These are phyloP conservation scores for Phocides pigmalion DNA, from an alignment of 1,140 invertebrate species.

Conservation along the genomic window DNA sequence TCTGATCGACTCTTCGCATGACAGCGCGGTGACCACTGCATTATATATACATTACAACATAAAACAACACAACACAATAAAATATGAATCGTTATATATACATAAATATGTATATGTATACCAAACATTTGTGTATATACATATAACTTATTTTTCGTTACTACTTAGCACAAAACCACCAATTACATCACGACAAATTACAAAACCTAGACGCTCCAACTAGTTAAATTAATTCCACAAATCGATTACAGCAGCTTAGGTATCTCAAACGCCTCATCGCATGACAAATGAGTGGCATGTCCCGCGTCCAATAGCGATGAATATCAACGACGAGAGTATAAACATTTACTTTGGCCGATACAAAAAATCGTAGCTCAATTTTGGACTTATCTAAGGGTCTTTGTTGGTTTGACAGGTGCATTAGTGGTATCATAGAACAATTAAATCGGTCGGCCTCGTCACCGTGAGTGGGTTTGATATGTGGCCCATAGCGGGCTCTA, in stretches of 20 bases:
- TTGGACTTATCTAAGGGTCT: slow-evolving; percentile 70
- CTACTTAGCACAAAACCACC: no score
- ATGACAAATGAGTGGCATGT: slow-evolving; percentile 75
- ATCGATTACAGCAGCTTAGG: slow-evolving; percentile 24
- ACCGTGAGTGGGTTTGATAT: slow-evolving; percentile 63
- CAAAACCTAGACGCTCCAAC: no score
- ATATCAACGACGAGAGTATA: slow-evolving; percentile 68
- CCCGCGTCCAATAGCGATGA: slow-evolving; percentile 62
- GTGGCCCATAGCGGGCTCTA: slow-evolving; percentile 45
- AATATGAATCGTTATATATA: no score
- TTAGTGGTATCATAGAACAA: slow-evolving; percentile 80
- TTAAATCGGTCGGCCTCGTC: slow-evolving; percentile 76
- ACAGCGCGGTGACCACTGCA: no score
- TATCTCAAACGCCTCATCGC: slow-evolving; percentile 23
- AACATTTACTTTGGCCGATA: slow-evolving; percentile 77
- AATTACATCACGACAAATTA: no score
- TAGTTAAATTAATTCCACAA: background rate
- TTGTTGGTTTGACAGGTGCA: slow-evolving; percentile 81
- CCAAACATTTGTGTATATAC: no score
- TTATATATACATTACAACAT: no score
- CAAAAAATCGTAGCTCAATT: slow-evolving; percentile 69
- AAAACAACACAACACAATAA: no score
- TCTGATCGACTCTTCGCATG: no score
- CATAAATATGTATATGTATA: no score
- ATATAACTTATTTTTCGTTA: no score